Conservation (phyloP, 2,113 vertebrate genomes). For the Python bivittatus region DNA sequence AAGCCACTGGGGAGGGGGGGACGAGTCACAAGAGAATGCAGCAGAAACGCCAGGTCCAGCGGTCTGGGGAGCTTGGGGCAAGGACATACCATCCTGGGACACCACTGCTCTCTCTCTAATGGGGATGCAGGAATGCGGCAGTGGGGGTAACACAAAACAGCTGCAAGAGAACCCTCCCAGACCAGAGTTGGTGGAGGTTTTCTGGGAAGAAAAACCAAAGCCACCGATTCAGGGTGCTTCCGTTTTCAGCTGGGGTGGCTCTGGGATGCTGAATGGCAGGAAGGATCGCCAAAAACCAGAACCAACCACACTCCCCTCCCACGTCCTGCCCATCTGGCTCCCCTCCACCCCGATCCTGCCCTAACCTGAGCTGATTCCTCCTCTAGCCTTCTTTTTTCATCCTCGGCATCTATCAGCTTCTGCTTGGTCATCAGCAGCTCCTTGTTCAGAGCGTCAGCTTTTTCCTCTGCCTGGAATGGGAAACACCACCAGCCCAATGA, state of each 20-base stretch:
- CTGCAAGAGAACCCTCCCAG: neutral
- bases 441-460: conserved; percentile 96
- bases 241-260: too few relatives aligned
- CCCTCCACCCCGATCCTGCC: neutral
- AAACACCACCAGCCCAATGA: accelerated
- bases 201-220: neutral
- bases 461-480: conserved; percentile 90
- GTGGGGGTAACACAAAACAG: neutral
- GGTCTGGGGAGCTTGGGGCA: neutral
- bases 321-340: neutral
- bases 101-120: too few relatives aligned
- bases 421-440: conserved; percentile 98
- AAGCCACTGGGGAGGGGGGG: neutral
- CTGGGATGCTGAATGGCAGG: neutral
- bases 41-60: neutral
- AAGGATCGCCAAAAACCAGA: neutral
- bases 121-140: neutral
- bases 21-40: neutral
- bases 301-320: accelerated
- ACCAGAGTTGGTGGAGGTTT: neutral
- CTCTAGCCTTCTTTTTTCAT: conserved; percentile 93
- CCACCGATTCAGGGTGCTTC: neutral
- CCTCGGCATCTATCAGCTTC: conserved; percentile 94
- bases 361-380: conserved; percentile 93
- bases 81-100: neutral